Evolutionary conservation across 2,888 invertebrate species (phyloP), one percentile per base, ranked within the genome.

Genomic region (Meliscaeva auricollis): DNA sequence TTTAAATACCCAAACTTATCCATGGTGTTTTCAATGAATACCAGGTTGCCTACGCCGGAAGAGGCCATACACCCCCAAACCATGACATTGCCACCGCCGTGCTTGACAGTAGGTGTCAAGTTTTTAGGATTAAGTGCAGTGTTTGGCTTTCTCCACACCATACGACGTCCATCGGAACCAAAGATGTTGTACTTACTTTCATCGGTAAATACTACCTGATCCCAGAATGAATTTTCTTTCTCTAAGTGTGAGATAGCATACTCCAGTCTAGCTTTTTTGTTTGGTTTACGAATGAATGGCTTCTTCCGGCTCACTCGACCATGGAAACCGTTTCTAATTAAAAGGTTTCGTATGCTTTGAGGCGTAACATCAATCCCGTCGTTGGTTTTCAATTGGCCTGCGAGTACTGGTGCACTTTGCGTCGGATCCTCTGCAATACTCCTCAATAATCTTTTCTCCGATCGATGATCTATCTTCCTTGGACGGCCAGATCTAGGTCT

Each of bases 401-500:
- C 58, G 2, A 58, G n/a, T 17, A 58, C 58, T 17, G 35, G 38
- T 9, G 58, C 58, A 58, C 58, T 58, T 26, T 38, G 38, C 41
- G 13, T 60, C 13, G 60, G 60, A 41, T 60, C 41, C n/a, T n/a
- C 60, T 26, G 20, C 41, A 26, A 60, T 13, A 44, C 41, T 60
- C 13, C 60, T 60, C 11, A 66, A 13, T 2, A 66, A 15, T 50
- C 50, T 15, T 20, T 17, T 66, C 17, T 50, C 66, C 35, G 15
- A 13, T 13, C 66, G 66, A 48, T 15, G 30, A 48, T 66, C 35
- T 17, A 60, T 66, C 30, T 66, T 66, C 38, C 22, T 66, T 32
- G 64, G 64, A 35, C 48, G 50, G 9, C 66, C 48, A 32, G 50
- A 48, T 66, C 50, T 66, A 22, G 50, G 50, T 11, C 35, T 35